Evolutionary conservation across 1,140 invertebrate species (phyloP).

Genomic region (Ceratosolen solmsi): DNA sequence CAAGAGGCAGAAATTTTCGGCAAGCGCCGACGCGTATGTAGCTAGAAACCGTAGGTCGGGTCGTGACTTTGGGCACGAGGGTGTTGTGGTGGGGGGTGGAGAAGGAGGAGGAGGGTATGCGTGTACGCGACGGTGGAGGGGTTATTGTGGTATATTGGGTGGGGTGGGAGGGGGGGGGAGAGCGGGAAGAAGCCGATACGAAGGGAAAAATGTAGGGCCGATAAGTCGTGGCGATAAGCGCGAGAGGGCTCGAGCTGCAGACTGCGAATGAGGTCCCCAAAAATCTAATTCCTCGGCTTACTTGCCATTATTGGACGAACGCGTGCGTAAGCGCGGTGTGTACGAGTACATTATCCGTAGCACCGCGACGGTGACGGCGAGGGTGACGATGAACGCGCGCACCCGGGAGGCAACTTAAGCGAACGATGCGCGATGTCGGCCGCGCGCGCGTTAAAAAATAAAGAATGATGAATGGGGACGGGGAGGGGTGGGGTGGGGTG

Average conservation of each 20-base stretch:
- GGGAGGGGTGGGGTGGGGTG: too few species aligned
- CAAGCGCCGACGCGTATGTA: background rate
- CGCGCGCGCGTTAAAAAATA: background rate
- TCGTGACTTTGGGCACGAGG: background rate
- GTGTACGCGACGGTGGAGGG: too few species aligned
- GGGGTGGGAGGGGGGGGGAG: background rate
- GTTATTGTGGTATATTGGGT: background rate
- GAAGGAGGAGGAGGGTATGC: background rate
- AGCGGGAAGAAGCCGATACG: background rate
- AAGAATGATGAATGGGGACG: background rate
- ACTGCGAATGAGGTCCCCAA: background rate
- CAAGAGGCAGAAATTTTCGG: background rate
- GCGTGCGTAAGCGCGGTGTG: background rate
- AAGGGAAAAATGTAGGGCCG: background rate
- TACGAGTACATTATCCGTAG: background rate
- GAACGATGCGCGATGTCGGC: background rate
- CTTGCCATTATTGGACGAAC: background rate
- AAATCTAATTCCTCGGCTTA: constrained; percentile 1
- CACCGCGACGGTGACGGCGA: too few species aligned
- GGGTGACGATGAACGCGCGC: background rate
- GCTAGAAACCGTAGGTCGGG: too few species aligned
- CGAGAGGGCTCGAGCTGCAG: background rate
- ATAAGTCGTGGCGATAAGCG: background rate
- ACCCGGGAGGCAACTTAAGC: background rate
- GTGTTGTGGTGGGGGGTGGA: background rate